Conservation (phyloP, 1,140 invertebrate genomes). For the Euwallacea fornicatus region DNA sequence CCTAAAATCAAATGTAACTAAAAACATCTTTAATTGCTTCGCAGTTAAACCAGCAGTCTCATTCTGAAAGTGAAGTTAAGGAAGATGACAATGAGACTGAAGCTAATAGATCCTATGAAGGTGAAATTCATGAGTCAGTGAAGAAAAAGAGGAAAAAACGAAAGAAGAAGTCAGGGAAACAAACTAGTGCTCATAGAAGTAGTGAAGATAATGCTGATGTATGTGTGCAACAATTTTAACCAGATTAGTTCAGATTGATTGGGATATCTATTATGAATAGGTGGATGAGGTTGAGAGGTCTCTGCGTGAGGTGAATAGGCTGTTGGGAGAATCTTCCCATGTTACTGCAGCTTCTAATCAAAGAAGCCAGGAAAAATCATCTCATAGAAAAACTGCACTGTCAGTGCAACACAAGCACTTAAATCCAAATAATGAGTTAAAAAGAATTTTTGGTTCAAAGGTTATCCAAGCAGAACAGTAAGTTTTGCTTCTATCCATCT, state of each 20-base stretch:
- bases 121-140: slow-evolving; percentile 50
- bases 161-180: slow-evolving; percentile 60
- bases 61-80: slow-evolving; percentile 70
- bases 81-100: slow-evolving; percentile 71
- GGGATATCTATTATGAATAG: slow-evolving; percentile 31
- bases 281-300: slow-evolving; percentile 76
- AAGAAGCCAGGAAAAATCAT: slow-evolving; percentile 45
- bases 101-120: slow-evolving; percentile 56
- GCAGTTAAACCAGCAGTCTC: slow-evolving; percentile 63
- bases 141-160: slow-evolving; percentile 68
- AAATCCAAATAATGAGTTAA: slow-evolving; percentile 82
- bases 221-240: slow-evolving; percentile 30
- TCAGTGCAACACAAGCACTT: slow-evolving; percentile 72
- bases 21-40: neutral
- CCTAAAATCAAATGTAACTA: slow-evolving; percentile 11
- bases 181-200: slow-evolving; percentile 57
- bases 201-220: slow-evolving; percentile 66
- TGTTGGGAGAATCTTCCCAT: slow-evolving; percentile 63
- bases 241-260: neutral
- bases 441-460: slow-evolving; percentile 81
- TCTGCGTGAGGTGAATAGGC: slow-evolving; percentile 71
- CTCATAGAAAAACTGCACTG: slow-evolving; percentile 58
- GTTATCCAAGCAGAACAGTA: slow-evolving; percentile 72
- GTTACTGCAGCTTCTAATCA: slow-evolving; percentile 42
- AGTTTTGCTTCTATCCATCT: slow-evolving; percentile 34